Conservation (phyloP, 37 sponge, comb jelly and placozoan genomes). For the Beroe ovata region DNA sequence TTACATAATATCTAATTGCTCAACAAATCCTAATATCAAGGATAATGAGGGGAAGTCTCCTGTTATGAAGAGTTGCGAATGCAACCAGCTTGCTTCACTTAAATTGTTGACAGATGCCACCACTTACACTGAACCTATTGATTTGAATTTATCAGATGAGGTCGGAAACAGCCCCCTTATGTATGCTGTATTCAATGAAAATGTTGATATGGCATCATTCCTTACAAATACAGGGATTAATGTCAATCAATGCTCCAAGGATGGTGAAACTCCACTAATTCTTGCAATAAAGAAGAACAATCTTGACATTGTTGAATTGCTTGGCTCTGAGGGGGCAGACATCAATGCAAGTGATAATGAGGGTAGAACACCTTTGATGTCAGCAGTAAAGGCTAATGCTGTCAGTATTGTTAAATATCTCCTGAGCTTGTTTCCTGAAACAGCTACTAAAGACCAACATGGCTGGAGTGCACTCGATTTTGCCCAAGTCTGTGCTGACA, state of each 20-base stretch:
- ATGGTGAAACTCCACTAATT: slow-evolving; percentile 40
- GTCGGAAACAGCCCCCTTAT: slow-evolving; percentile 18
- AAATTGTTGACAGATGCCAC: background rate
- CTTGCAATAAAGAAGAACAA: slow-evolving; percentile 13
- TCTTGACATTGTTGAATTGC: slow-evolving; percentile 26
- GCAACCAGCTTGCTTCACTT: slow-evolving; percentile 16
- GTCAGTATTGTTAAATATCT: slow-evolving; percentile 58
- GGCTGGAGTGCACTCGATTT: slow-evolving; percentile 58
- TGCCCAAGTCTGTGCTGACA: slow-evolving; percentile 56
- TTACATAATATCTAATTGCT: background rate
- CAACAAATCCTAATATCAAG: slow-evolving; percentile 5
- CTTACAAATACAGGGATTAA: background rate
- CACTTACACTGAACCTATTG: background rate
- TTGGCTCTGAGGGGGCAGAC: slow-evolving; percentile 33
- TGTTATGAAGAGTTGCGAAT: slow-evolving; percentile 37
- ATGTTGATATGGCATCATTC: slow-evolving; percentile 23
- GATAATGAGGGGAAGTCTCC: slow-evolving; percentile 64
- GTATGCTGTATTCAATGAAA: background rate
- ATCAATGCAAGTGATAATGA: slow-evolving; percentile 9
- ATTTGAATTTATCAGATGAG: slow-evolving; percentile 14
- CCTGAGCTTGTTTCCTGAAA: slow-evolving; percentile 33
- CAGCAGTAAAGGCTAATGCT: slow-evolving; percentile 22
- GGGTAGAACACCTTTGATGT: slow-evolving; percentile 44
- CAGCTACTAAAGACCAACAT: slow-evolving; percentile 31
- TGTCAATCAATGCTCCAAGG: slow-evolving; percentile 8